Percentiles rank a stretch among this genome's conserved stretches.
Conservation (phyloP, 2,797 vertebrate genomes). For the Eulemur albifrons region DNA sequence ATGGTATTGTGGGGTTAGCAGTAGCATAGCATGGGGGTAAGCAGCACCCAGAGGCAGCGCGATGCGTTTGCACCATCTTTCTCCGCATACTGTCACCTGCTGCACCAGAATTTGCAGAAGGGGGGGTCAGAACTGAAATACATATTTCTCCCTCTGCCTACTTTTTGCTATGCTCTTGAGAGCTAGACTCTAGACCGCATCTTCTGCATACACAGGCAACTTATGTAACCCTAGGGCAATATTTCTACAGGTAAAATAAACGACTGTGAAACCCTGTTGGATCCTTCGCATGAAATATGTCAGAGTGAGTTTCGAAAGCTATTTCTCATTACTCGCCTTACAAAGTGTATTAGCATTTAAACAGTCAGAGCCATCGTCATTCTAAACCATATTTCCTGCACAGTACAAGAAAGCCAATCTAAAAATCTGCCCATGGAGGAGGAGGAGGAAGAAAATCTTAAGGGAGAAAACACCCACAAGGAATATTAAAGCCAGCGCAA, state of each 20-base stretch:
- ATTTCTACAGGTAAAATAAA: background rate
- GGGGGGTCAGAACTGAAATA: background rate
- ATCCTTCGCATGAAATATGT: background rate
- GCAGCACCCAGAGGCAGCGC: fast-evolving
- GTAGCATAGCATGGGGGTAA: fast-evolving
- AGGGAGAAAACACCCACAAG: background rate
- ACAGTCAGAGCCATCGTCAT: background rate
- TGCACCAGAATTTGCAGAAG: background rate
- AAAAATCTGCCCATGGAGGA: background rate
- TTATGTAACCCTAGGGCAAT: background rate
- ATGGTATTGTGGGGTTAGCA: background rate
- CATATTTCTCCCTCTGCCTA: background rate
- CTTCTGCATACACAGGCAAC: background rate
- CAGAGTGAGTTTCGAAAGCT: background rate
- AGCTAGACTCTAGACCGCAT: background rate
- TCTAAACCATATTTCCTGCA: background rate
- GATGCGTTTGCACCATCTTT: background rate
- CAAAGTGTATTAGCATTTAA: background rate
- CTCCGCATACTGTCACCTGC: background rate
- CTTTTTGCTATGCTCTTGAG: background rate
- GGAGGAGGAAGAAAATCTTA: too few relatives aligned
- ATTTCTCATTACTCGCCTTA: background rate
- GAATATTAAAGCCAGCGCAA: background rate
- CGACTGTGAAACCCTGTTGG: background rate
- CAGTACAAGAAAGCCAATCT: background rate